Evolutionary conservation across 2,113 vertebrate species (phyloP).

Genomic region (Vimba vimba): DNA sequence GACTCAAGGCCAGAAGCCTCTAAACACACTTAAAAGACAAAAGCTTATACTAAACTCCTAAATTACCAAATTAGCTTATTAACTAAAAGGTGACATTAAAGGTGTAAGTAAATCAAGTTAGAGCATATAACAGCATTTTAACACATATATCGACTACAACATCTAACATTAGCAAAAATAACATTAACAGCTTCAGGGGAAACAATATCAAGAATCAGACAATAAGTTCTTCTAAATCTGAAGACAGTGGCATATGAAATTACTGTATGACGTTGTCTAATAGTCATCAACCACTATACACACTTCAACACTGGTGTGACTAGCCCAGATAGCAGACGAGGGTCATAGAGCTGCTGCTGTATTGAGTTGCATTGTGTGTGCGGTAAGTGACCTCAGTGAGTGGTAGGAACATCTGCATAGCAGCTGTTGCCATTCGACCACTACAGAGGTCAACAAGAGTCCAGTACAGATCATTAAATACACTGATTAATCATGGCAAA

Average conservation of each 20-base stretch:
- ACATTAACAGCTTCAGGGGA: background rate
- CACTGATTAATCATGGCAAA: background rate
- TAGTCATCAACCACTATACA: background rate
- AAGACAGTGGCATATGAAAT: background rate
- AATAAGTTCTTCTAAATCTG: background rate
- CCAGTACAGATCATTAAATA: background rate
- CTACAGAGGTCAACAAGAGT: constrained; percentile 20
- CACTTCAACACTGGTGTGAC: background rate
- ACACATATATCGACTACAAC: background rate
- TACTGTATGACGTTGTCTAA: background rate
- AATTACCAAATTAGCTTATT: constrained; percentile 21
- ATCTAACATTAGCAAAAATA: background rate
- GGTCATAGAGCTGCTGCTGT: background rate
- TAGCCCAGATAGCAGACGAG: background rate
- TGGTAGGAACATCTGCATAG: constrained; percentile 33
- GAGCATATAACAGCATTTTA: background rate
- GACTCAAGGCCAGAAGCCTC: constrained; percentile 6
- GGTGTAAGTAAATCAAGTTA: background rate
- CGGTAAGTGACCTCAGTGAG: constrained; percentile 21
- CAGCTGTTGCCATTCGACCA: constrained; percentile 29
- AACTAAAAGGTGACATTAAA: constrained; percentile 1
- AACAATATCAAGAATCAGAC: background rate
- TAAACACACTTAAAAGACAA: constrained; percentile 21
- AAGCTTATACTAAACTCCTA: background rate
- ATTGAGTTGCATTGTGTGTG: constrained; percentile 29